Evolutionary conservation across 2,797 vertebrate genomes (phyloP).

Genomic region (Calcarius lapponicus): DNA sequence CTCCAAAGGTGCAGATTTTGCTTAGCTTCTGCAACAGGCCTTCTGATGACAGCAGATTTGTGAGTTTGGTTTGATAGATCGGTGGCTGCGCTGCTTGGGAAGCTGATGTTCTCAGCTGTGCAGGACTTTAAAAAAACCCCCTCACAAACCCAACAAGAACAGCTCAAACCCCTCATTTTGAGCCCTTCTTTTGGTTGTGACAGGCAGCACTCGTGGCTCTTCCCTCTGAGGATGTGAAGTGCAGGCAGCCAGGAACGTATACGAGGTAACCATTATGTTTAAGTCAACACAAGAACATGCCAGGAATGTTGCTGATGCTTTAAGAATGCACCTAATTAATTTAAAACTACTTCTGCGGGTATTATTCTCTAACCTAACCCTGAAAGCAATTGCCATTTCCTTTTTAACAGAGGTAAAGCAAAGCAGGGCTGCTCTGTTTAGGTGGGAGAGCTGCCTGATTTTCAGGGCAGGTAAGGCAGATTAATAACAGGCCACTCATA

Average conservation of each 20-base stretch:
- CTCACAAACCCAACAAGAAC: not conserved
- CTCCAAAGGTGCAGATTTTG: not conserved
- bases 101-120: not conserved
- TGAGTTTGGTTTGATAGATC: not conserved
- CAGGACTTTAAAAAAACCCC: not conserved
- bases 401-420: not conserved
- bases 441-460: constrained; percentile 46
- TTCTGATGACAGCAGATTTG: not conserved
- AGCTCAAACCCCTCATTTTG: not conserved
- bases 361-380: not conserved
- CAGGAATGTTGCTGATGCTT: constrained; percentile 64
- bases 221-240: not conserved
- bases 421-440: not conserved
- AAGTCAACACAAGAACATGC: constrained; percentile 42
- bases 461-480: constrained; percentile 80
- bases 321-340: constrained; percentile 57
- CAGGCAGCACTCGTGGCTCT: not conserved
- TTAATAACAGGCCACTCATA: constrained; percentile 76
- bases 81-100: not conserved
- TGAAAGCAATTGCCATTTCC: not conserved
- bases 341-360: constrained; percentile 22
- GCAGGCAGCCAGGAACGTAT: not conserved
- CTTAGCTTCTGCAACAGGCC: not conserved
- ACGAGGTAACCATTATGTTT: not conserved
- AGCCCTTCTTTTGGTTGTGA: not conserved